These are phyloP conservation scores for Synanthedon formicaeformis DNA, from an alignment of 2,888 invertebrate genomes.

Conservation along the genomic window DNA sequence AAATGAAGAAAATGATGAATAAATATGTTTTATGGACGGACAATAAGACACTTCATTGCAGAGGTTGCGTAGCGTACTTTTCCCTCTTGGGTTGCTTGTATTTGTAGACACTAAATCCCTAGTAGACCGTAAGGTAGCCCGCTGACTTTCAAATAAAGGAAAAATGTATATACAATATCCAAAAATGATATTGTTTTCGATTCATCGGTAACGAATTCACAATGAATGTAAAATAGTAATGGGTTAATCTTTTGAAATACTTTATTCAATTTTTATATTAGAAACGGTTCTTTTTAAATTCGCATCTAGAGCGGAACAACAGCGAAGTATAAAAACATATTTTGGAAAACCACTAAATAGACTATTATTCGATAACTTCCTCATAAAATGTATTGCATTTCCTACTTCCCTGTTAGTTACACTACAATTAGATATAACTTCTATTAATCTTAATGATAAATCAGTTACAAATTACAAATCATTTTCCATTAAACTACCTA, in stretches of 20 bases:
- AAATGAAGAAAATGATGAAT: no score
- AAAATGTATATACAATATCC: no score
- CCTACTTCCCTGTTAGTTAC: neutral
- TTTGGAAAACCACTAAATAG: slow-evolving; percentile 1
- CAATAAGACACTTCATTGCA: no score
- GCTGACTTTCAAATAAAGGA: no score
- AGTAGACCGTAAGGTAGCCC: no score
- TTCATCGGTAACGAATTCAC: no score
- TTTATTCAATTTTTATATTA: neutral
- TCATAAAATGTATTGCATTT: slow-evolving; percentile 1
- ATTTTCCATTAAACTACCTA: neutral
- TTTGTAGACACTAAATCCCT: no score
- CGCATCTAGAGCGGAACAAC: slow-evolving; percentile 5
- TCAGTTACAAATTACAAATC: neutral
- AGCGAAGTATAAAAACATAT: neutral
- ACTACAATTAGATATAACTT: neutral
- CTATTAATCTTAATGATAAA: neutral
- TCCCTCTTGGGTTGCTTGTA: no score
- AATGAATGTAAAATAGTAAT: neutral
- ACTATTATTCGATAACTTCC: slow-evolving; percentile 1
- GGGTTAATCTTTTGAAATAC: neutral
- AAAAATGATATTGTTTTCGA: no score
- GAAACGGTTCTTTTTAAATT: slow-evolving; percentile 2
- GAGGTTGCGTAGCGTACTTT: no score
- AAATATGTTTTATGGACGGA: no score